A percentile compares a stretch with the other conserved stretches of the same genome.
Evolutionary conservation across 2,888 invertebrate genomes (phyloP).

Genomic region (Pterobdella sp.): DNA sequence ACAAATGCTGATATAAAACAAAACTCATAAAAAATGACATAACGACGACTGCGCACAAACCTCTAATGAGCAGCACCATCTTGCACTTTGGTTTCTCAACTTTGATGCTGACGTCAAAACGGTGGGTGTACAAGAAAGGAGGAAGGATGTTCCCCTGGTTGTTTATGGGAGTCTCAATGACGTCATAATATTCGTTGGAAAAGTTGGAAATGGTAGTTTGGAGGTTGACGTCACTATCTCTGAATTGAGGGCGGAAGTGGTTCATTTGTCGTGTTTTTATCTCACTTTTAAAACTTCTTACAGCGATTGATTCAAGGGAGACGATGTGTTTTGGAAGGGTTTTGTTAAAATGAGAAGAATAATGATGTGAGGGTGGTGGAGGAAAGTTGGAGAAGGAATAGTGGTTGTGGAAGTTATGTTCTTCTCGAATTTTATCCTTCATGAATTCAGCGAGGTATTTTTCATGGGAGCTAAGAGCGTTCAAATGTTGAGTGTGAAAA

Average conservation of each 20-base stretch:
- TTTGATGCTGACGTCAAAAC: constrained; percentile 22
- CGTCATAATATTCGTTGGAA: constrained; percentile 87
- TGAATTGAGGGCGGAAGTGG: too few relatives aligned
- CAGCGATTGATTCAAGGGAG: too few relatives aligned
- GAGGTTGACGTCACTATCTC: constrained; percentile 92
- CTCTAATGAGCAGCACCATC: constrained; percentile 16
- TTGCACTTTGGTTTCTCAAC: not conserved
- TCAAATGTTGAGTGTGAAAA: not conserved
- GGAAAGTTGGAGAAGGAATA: not conserved
- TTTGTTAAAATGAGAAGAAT: too few relatives aligned
- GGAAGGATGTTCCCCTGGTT: constrained; percentile 32
- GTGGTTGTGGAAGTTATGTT: not conserved
- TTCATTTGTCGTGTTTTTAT: not conserved
- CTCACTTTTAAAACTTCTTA: too few relatives aligned
- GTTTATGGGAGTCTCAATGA: constrained; percentile 62
- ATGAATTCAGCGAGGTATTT: not conserved
- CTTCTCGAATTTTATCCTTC: not conserved
- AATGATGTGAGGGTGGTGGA: too few relatives aligned
- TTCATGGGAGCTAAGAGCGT: not conserved
- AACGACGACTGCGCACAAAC: too few relatives aligned
- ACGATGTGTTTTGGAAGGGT: too few relatives aligned
- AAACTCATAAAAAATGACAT: too few relatives aligned
- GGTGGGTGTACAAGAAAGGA: constrained; percentile 25
- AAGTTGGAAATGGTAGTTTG: constrained; percentile 90
- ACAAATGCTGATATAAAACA: too few relatives aligned